Conservation (phyloP, 2,797 vertebrate species). For the Platalea minor region DNA sequence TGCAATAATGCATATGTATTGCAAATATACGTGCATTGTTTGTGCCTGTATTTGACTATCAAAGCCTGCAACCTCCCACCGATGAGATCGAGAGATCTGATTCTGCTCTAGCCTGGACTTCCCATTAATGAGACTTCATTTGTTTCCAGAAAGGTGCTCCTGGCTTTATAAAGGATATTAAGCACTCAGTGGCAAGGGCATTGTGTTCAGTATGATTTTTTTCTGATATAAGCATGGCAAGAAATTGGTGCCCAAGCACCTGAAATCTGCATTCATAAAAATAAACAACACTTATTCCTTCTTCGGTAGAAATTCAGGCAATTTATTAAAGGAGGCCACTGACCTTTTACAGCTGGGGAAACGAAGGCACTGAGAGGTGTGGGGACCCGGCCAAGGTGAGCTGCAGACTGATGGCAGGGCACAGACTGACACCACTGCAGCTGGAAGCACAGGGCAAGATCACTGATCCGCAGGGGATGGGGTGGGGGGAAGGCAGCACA, state of each 20-base stretch:
- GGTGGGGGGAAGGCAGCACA: background rate
- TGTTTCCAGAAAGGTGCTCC: constrained; percentile 17
- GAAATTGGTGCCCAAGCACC: background rate
- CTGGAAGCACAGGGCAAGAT: background rate
- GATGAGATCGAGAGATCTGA: background rate
- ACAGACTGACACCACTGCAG: background rate
- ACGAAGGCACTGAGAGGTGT: background rate
- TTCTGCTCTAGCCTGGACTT: background rate
- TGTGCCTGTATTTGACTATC: background rate
- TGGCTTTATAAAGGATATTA: constrained; percentile 2
- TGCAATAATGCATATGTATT: background rate
- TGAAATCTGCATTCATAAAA: background rate
- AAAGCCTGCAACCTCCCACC: background rate
- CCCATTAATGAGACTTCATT: background rate
- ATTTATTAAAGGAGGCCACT: background rate
- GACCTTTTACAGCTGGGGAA: background rate
- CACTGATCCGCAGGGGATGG: accelerated
- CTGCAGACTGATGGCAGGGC: background rate
- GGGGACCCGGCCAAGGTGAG: background rate
- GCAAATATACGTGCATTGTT: accelerated
- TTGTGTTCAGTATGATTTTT: background rate
- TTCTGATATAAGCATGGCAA: background rate
- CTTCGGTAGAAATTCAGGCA: background rate
- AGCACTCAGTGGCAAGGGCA: background rate
- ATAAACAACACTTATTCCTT: background rate